phyloP scores from a whole-genome alignment of 2,113 vertebrate genomes.

The Thinocorus orbignyianus region DNA sequence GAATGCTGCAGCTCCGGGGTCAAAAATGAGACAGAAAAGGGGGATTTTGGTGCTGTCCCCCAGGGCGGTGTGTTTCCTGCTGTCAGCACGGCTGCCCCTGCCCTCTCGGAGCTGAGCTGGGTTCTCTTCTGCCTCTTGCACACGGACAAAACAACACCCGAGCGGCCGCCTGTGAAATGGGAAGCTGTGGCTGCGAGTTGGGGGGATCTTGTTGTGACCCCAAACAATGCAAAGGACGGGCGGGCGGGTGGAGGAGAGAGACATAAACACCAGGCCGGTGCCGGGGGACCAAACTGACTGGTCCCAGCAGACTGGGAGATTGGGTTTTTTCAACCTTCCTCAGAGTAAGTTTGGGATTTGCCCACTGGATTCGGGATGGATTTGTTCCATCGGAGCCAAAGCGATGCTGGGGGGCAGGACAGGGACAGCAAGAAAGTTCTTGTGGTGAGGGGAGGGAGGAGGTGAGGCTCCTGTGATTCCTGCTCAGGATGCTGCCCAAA shows the following conservation, averaged over 20 bases:
- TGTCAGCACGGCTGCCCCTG: neutral
- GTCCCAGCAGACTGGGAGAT: neutral
- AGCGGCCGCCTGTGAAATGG: neutral
- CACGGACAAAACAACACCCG: neutral
- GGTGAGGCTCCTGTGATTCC: accelerated
- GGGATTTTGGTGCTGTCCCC: neutral
- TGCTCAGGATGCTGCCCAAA: accelerated
- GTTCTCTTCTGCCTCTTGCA: constrained; percentile 39
- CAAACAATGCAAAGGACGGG: neutral
- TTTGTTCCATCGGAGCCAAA: neutral
- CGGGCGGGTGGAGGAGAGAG: neutral
- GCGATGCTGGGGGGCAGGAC: neutral
- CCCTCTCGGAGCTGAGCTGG: neutral
- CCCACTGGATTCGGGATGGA: accelerated
- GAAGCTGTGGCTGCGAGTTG: neutral
- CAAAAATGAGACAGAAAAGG: accelerated
- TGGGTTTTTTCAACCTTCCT: neutral
- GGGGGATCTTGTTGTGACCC: neutral
- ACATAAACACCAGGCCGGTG: neutral
- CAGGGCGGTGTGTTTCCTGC: neutral
- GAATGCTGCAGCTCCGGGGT: neutral
- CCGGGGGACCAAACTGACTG: neutral
- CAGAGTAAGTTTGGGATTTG: neutral
- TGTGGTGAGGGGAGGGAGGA: neutral
- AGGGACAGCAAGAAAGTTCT: neutral